These are phyloP conservation scores for Podarcis muralis DNA, from an alignment of 2,113 vertebrate genomes.

Conservation along the genomic window DNA sequence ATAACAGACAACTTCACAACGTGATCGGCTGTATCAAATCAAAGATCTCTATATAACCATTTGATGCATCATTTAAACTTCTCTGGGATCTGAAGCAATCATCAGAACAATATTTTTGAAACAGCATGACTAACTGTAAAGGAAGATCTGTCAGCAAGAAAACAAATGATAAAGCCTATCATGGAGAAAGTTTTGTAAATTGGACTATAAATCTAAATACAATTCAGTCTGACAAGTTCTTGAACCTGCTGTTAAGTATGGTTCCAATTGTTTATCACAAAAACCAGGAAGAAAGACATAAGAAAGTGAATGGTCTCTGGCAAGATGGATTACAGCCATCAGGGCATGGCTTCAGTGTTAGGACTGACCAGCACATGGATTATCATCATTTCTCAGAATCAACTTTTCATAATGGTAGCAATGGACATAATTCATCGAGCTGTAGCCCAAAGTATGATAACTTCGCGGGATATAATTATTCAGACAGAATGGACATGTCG, in stretches of 20 bases:
- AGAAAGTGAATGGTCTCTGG: slow-evolving; percentile 85
- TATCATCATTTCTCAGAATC: slow-evolving; percentile 83
- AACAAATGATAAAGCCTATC: slow-evolving; percentile 67
- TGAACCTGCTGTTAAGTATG: slow-evolving; percentile 89
- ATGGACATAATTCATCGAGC: slow-evolving; percentile 75
- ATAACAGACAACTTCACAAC: slow-evolving; percentile 26
- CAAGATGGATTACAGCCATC: slow-evolving; percentile 75
- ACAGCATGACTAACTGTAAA: slow-evolving; percentile 83
- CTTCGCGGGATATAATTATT: slow-evolving; percentile 75
- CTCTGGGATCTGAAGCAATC: slow-evolving; percentile 51
- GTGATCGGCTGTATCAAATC: slow-evolving; percentile 27
- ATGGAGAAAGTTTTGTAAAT: slow-evolving; percentile 74
- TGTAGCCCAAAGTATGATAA: slow-evolving; percentile 77
- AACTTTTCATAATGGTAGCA: slow-evolving; percentile 71
- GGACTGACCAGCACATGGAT: slow-evolving; percentile 81
- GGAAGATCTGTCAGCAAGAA: slow-evolving; percentile 69
- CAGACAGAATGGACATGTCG: slow-evolving; percentile 78
- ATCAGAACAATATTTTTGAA: slow-evolving; percentile 58
- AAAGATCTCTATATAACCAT: neutral
- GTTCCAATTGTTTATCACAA: slow-evolving; percentile 91
- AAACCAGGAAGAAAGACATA: slow-evolving; percentile 89
- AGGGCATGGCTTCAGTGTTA: slow-evolving; percentile 74
- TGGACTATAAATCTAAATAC: slow-evolving; percentile 82
- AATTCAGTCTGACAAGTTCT: slow-evolving; percentile 81
- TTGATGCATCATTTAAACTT: slow-evolving; percentile 38